Percentiles rank a stretch among this genome's conserved stretches.
These are phyloP conservation scores for Cirrhinus molitorella DNA, from an alignment of 2,797 vertebrate genomes.

Conservation along the genomic window DNA sequence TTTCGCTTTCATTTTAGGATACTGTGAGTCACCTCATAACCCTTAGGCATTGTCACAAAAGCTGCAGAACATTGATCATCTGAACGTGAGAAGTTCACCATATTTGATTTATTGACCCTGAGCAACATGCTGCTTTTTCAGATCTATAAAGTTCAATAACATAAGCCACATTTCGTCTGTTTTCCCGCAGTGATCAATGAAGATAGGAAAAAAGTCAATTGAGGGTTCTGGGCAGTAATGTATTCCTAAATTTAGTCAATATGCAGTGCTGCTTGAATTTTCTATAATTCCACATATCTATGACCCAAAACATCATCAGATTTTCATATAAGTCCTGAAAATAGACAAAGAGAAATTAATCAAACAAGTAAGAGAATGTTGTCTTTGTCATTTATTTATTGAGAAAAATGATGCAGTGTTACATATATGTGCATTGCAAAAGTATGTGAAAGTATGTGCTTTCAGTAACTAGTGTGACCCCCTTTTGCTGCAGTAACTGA, in stretches of 20 bases:
- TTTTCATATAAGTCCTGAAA: too few relatives aligned
- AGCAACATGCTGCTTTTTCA: constrained; percentile 36
- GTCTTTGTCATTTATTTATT: too few relatives aligned
- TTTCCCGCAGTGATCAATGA: constrained; percentile 55
- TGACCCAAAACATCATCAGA: too few relatives aligned
- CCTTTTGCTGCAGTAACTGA: too few relatives aligned
- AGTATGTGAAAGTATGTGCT: too few relatives aligned
- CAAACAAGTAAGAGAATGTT: too few relatives aligned
- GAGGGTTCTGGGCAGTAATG: constrained; percentile 59
- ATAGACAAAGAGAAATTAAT: too few relatives aligned
- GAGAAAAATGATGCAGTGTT: too few relatives aligned
- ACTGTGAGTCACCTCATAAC: not conserved
- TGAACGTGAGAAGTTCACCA: constrained; percentile 27
- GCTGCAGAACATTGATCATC: constrained; percentile 39
- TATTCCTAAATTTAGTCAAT: constrained; percentile 69
- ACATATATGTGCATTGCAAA: too few relatives aligned
- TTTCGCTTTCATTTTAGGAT: constrained; percentile 42
- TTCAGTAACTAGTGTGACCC: too few relatives aligned
- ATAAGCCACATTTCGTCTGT: constrained; percentile 8
- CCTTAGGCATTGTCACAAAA: constrained; percentile 20
- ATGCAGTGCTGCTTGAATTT: too few relatives aligned
- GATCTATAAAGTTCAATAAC: constrained; percentile 40
- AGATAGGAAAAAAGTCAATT: constrained; percentile 60
- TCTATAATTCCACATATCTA: too few relatives aligned
- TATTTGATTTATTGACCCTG: constrained; percentile 34